phyloP scores from a whole-genome alignment of 2,797 vertebrate species.

The Centropyge bicolor region DNA sequence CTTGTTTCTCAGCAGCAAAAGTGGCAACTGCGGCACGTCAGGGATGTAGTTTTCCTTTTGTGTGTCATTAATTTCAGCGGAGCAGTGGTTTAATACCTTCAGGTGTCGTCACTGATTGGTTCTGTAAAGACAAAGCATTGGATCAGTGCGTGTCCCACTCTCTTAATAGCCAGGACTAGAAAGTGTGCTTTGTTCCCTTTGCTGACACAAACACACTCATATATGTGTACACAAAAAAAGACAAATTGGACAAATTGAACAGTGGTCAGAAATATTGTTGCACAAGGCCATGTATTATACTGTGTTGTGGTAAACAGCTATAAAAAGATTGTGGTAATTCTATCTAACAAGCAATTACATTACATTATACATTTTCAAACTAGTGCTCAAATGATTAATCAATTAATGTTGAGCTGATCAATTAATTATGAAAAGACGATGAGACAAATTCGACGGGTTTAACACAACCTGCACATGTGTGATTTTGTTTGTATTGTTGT shows the following conservation, averaged over 20 bases:
- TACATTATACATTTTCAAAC: background rate
- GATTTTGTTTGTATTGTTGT: constrained; percentile 4
- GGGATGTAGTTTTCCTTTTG: constrained; percentile 60
- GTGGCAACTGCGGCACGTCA: constrained; percentile 49
- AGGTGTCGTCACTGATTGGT: constrained; percentile 74
- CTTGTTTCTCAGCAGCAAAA: constrained; percentile 33
- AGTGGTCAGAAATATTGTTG: background rate
- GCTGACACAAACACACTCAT: background rate
- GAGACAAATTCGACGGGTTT: background rate
- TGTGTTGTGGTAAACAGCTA: background rate
- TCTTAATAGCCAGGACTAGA: constrained; percentile 12
- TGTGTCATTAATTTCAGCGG: constrained; percentile 78
- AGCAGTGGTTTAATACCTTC: constrained; percentile 70
- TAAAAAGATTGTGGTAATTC: background rate
- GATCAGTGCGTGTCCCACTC: constrained; percentile 23
- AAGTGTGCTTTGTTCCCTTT: background rate
- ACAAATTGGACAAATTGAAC: background rate
- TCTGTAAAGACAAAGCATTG: constrained; percentile 71
- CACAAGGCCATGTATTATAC: background rate
- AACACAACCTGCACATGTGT: background rate
- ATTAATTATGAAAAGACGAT: background rate
- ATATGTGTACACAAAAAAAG: background rate
- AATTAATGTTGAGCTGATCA: background rate
- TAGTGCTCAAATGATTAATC: background rate
- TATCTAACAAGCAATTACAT: background rate